Evolutionary conservation across 2,797 vertebrate species (phyloP), one percentile per base, ranked within the genome.

Genomic region (Notolabrus celidotus): DNA sequence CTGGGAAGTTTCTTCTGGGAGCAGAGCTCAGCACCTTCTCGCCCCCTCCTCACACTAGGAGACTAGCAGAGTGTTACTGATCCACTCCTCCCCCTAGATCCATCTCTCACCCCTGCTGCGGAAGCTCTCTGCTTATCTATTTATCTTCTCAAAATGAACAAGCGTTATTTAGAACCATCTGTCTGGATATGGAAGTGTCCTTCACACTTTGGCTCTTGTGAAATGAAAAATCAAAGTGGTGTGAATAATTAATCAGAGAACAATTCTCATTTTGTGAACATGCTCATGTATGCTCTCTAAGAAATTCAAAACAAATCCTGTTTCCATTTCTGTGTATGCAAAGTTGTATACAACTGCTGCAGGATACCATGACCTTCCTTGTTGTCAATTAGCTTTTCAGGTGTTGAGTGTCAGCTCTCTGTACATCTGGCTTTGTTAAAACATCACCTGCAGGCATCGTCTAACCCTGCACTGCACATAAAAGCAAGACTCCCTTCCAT

Each of bases 161-260:
- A 59, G 60, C 41, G 17, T 65, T 70, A 83, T 84, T 69, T 45
- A 49, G 68, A 80, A 72, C 84, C 89, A 84, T 87, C 84, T 88
- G 85, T 78, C 15, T 8, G 62, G 43, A 80, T 71, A 42, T 45
- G 5, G 43, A 62, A 74, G 82, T 77, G 78, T 74, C 69, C 76
- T 83, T 89, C 77, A 86, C 81, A 79, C 78, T 43, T 74, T 52
- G 43, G n/a, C 71, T 64, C 69, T 50, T 41, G 61, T 20, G 22
- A 86, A 82, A 77, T 76, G 61, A 46, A 45, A 62, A 82, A 76
- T 62, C 42, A 74, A 74, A 56, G 47, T 7, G 34, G 33, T 77
- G 66, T 54, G 71, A 71, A 68, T 5, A 74, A 72, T 62, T 74
- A 4, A 42, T 75, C 58, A 39, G 16, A 42, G 16, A 15, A 25